Base-by-base conservation (phyloP, 2,113 vertebrate genomes). In the Chelonoidis abingdonii region DNA sequence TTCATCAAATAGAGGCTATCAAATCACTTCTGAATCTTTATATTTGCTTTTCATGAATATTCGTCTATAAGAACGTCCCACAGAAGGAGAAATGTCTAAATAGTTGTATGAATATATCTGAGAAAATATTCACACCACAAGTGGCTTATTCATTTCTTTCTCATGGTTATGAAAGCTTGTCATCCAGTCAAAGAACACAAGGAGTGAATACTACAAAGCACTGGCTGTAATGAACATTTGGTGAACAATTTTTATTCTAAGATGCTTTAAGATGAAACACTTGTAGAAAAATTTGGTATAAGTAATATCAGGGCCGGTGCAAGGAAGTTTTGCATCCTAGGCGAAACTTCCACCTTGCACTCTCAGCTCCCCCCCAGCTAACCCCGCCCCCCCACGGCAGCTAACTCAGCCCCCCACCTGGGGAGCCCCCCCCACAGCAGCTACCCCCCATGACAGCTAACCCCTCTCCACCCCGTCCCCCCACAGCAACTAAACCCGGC, bases 111-210 rank as follows among this genome's bases (percentile, higher is more conserved):
- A 96, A 95, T 96, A 93, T 92, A 88, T 95, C 90, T 72, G 80
- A 97, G 72, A 87, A 95, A 97, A 94, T 94, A 83, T 94, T 96
- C 59, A n/a, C 94, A 78, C 78, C n/a, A 38, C 47, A 53, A 93
- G 44, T 2, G 1, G 24, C 72, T 94, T 87, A 31, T 80, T 92
- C 3, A 10, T 21, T 92, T 80, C 62, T 94, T 89, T 56, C 88
- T 41, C 44, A 38, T 84, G 11, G 9, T 89, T 94, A 87, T 92
- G 82, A 94, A 92, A 90, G 35, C 25, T 86, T 57, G 8, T 24
- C 90, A 78, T 79, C 80, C 13, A 17, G 86, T 92, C 3, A 0
- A 69, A 69, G 35, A 89, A 69, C 38, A 44, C n/a, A 44, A 76
- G 41, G 38, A 76, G 38, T 10, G 11, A 76, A 76, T 44, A 41